Evolutionary conservation across 2,113 vertebrate species (phyloP), one percentile per base, ranked within the genome.

Genomic region (Zeus faber): DNA sequence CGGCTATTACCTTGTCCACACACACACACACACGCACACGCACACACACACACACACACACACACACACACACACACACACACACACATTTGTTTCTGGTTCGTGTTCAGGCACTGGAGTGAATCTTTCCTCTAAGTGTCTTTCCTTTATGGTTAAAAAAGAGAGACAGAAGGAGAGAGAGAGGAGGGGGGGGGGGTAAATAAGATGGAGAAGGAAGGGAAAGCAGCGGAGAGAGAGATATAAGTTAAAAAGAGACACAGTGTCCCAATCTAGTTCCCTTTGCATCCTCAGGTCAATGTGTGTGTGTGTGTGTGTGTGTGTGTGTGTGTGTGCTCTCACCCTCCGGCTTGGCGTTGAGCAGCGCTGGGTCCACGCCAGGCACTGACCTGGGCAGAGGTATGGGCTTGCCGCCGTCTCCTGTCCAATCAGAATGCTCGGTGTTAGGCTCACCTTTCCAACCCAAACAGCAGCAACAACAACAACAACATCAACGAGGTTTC

Each of bases 381-480:
- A 91, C 48, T 52, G 84, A 84, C 54, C 91, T 88, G 29, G 94
- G 87, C 62, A 89, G 27, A 67, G 96, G 92, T 5, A 84, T 59
- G 22, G 93, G 89, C 73, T 90, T 93, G 56, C 73, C 83, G 10
- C 89, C 67, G 50, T 92, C 92, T 85, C 87, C 89, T 90, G 84
- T 5, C 27, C 17, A 52, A 65, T n/a, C 54, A 1, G 68, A 56
- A 61, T 40, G 25, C 45, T 43, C 51, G 3, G 22, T 6, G 13
- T 25, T 1, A 35, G n/a, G n/a, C n/a, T n/a, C n/a, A n/a, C n/a
- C n/a, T n/a, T n/a, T n/a, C n/a, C n/a, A n/a, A n/a, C n/a, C n/a
- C n/a, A n/a, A n/a, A n/a, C n/a, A n/a, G n/a, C n/a, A n/a, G n/a
- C n/a, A n/a, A n/a, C n/a, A n/a, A n/a, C n/a, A n/a, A n/a, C n/a